Base-by-base conservation (phyloP, 2,888 invertebrate genomes). In the Bombylius discolor region DNA sequence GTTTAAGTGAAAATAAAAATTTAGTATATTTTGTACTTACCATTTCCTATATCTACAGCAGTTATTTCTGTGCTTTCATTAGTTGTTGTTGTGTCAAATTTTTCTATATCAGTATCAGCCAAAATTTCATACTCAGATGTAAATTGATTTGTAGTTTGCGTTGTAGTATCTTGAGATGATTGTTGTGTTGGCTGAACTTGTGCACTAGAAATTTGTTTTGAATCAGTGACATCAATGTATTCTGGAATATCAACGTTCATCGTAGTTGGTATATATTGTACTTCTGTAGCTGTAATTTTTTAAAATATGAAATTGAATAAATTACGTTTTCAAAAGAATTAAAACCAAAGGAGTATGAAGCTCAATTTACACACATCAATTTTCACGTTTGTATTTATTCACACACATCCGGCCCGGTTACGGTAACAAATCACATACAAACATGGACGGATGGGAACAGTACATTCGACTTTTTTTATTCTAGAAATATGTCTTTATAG, bases 241-340 rank as follows among this genome's bases (percentile, higher is more conserved):
- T 79, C 79, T 31, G 79, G 79, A 70, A 79, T 77, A 64, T 79
- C 79, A 67, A 79, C 67, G 67, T 79, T 79, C 23, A 79, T 71
- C 57, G 75, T 72, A 59, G 78, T 73, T 34, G 72, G 70, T 53
- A 73, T 62, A 58, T 71, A 72, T n/a, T 71, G 68, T 67, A 72
- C 67, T 70, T 73, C 72, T 45, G 77, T 70, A 55, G 71, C 72
- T 73, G 49, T 6, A 60, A 60, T 44, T n/a, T n/a, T 42, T 34
- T 5, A 39, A 49, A 36, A 49, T 13, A 5, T n/a, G 47, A 14
- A 32, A 23, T 11, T 31, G 2, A n/a, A 23, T 12, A 31, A 34
- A 7, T 6, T 4, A 57, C 2, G 11, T 44, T 33, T 48, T 5
- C 3, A 3, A 23, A 23, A 23, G 23, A 23, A 23, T 23, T 23